Evolutionary conservation across 2,888 invertebrate species (phyloP).

Genomic region (Penaeus monodon): DNA sequence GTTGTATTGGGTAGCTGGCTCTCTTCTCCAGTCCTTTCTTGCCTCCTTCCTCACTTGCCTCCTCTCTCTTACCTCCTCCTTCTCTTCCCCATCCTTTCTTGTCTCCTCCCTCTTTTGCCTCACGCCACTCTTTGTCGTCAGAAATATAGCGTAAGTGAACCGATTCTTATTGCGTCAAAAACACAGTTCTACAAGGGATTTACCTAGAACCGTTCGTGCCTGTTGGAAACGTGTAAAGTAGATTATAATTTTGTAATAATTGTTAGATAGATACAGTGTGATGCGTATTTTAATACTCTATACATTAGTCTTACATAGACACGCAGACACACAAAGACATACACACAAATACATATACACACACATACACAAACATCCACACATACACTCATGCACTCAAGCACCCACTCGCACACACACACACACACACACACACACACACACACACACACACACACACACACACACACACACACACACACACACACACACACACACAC

Average conservation of each 20-base stretch:
- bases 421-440: neutral
- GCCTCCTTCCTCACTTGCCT: neutral
- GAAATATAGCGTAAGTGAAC: too few species aligned
- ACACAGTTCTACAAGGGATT: too few species aligned
- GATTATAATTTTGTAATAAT: too few species aligned
- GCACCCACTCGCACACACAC: neutral
- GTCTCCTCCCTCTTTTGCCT: neutral
- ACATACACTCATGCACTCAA: neutral
- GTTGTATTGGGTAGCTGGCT: neutral
- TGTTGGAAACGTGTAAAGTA: too few species aligned
- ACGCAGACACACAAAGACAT: neutral
- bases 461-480: neutral
- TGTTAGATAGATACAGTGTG: too few species aligned
- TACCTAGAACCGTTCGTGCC: too few species aligned
- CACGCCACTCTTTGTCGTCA: too few species aligned
- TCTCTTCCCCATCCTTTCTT: neutral
- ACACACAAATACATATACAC: neutral
- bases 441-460: neutral
- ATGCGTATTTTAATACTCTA: too few species aligned
- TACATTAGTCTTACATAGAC: neutral
- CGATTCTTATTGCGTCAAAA: too few species aligned
- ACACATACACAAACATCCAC: neutral
- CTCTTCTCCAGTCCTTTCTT: neutral
- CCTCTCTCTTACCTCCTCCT: neutral
- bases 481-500: constrained; percentile 11